Conservation (phyloP, 2,113 vertebrate genomes). For the Xenopus laevis region DNA sequence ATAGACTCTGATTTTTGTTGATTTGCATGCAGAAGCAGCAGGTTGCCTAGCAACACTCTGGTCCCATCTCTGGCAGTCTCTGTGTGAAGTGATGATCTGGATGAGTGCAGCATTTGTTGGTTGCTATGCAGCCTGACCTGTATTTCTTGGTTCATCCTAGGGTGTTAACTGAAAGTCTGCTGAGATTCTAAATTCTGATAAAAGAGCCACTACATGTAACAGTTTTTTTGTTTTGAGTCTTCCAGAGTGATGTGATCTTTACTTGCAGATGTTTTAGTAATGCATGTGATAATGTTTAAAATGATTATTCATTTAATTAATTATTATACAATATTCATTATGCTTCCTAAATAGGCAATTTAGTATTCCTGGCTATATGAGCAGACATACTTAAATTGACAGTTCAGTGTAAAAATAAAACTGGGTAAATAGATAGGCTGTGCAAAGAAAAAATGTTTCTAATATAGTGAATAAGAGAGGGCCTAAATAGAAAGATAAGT, state of each 20-base stretch:
- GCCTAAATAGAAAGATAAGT: no score
- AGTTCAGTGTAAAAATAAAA: no score
- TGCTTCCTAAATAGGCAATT: no score
- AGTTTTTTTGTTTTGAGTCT: not conserved
- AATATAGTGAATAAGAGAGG: no score
- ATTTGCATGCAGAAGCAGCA: constrained; percentile 14
- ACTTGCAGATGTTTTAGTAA: no score
- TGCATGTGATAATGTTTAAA: no score
- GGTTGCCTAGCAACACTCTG: constrained; percentile 19
- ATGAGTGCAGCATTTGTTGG: constrained; percentile 16
- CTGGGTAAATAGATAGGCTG: no score
- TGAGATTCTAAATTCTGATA: not conserved
- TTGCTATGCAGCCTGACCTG: constrained; percentile 18
- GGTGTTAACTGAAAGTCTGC: not conserved
- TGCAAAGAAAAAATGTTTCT: no score
- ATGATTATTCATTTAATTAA: no score
- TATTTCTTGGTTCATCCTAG: not conserved
- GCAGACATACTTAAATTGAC: no score
- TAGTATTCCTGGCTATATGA: no score
- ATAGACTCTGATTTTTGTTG: not conserved
- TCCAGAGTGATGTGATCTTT: not conserved
- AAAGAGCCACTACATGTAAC: not conserved
- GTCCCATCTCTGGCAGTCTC: constrained; percentile 8
- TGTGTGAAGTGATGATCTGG: constrained; percentile 17
- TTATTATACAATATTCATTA: no score